Percentiles rank a stretch among this genome's conserved stretches.
Conservation (phyloP, 2,113 vertebrate species). For the Indicator indicator region DNA sequence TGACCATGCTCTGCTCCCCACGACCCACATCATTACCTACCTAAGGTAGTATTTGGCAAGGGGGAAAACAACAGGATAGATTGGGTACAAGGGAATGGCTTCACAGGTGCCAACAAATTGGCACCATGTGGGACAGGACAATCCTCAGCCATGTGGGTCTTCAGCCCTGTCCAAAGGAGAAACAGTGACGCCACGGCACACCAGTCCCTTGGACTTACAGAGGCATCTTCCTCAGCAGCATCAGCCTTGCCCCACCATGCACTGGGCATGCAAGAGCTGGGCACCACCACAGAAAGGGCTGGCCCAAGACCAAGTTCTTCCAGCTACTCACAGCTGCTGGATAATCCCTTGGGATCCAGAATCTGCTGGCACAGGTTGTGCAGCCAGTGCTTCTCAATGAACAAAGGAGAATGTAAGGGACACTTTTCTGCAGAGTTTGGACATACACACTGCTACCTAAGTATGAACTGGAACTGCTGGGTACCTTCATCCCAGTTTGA, state of each 20-base stretch:
- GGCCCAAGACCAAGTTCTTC: background rate
- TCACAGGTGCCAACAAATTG: background rate
- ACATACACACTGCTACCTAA: background rate
- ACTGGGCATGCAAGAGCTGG: background rate
- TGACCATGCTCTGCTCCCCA: background rate
- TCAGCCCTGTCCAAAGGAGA: background rate
- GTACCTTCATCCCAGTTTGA: background rate
- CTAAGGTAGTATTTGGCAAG: background rate
- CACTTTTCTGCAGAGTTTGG: background rate
- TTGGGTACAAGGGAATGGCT: background rate
- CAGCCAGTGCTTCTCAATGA: background rate
- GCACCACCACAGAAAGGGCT: background rate
- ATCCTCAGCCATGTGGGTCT: background rate
- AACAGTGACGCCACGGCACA: fast-evolving
- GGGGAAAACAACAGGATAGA: background rate
- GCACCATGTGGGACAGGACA: background rate
- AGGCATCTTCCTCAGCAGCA: background rate
- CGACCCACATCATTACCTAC: constrained; percentile 7
- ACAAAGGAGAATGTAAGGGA: background rate
- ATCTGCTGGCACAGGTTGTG: background rate
- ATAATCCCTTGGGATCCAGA: background rate
- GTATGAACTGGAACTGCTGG: background rate
- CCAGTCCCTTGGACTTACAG: background rate
- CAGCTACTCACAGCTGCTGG: constrained; percentile 47
- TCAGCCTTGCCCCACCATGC: background rate